A percentile compares a stretch with the other conserved stretches of the same genome.
Conservation (phyloP, 1,140 invertebrate genomes). For the Papilio polytes region DNA sequence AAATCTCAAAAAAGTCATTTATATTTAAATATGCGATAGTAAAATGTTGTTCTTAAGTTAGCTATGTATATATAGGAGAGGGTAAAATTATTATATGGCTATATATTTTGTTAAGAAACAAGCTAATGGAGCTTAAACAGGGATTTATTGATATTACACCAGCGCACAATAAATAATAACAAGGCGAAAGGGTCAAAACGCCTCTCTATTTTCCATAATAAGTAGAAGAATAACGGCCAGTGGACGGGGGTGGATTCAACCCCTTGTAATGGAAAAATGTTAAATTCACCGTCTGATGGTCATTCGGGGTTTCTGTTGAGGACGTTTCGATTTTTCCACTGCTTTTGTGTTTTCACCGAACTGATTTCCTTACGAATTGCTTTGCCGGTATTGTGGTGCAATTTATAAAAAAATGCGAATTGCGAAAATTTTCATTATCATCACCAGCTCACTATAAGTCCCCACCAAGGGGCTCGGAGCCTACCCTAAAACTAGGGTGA, state of each 20-base stretch:
- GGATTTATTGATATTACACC: conserved; percentile 72
- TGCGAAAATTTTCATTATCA: too few relatives aligned
- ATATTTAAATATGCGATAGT: neutral
- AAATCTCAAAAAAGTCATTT: too few relatives aligned
- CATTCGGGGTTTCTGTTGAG: conserved; percentile 64
- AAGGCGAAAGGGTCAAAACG: conserved; percentile 65
- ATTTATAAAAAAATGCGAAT: conserved; percentile 39
- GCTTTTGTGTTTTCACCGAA: conserved; percentile 69
- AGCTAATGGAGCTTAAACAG: conserved; percentile 68
- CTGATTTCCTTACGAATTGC: conserved; percentile 68
- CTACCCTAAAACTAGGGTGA: too few relatives aligned
- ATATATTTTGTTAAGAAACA: conserved; percentile 41
- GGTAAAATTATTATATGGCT: conserved; percentile 1
- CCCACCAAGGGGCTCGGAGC: too few relatives aligned
- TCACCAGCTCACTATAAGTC: too few relatives aligned
- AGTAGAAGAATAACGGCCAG: conserved; percentile 58
- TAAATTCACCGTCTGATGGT: conserved; percentile 71
- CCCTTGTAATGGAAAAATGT: conserved; percentile 67
- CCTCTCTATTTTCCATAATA: conserved; percentile 64
- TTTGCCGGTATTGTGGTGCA: conserved; percentile 42
- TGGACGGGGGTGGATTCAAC: conserved; percentile 60
- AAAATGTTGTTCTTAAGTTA: neutral
- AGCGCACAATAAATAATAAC: conserved; percentile 67
- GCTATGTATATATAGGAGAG: neutral
- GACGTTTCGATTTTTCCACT: conserved; percentile 70